Conservation (phyloP, 2,797 vertebrate genomes). For the Otolemur crassicaudatus region DNA sequence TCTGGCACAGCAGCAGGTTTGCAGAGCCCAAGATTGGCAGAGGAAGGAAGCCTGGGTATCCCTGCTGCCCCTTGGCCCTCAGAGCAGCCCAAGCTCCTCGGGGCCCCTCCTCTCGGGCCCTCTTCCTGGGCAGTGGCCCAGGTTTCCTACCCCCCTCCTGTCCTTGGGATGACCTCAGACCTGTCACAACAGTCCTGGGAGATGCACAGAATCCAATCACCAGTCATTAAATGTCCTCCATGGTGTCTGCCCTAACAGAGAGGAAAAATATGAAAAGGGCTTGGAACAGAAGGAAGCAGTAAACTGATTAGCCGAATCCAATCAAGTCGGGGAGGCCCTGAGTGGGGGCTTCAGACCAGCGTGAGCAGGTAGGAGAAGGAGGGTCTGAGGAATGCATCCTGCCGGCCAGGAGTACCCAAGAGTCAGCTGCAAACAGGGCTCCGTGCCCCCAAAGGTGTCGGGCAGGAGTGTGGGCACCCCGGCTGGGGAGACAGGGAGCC, state of each 20-base stretch:
- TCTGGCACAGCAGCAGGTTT: not conserved
- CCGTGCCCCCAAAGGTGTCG: rapidly evolving
- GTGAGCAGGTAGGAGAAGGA: not conserved
- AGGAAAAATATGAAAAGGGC: not conserved
- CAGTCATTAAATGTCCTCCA: constrained; percentile 3
- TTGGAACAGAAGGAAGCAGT: not conserved
- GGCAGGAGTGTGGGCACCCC: not conserved
- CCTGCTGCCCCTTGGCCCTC: rapidly evolving
- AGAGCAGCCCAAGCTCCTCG: rapidly evolving
- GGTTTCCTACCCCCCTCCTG: not conserved
- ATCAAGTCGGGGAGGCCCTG: not conserved
- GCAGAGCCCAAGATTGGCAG: rapidly evolving
- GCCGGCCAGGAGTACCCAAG: rapidly evolving
- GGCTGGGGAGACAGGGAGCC: too few relatives aligned
- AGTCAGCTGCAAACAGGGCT: rapidly evolving
- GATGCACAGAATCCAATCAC: constrained; percentile 51
- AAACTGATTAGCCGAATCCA: constrained; percentile 53
- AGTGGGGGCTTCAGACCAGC: rapidly evolving
- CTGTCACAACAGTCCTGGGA: not conserved
- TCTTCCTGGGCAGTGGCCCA: not conserved
- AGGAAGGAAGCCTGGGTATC: rapidly evolving
- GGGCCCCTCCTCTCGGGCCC: rapidly evolving
- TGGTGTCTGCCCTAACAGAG: rapidly evolving
- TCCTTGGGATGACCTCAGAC: constrained; percentile 62
- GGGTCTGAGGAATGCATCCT: rapidly evolving